Evolutionary conservation across 1,140 invertebrate genomes (phyloP), one percentile per base, ranked within the genome.

Genomic region (Ridgeia piscesae): DNA sequence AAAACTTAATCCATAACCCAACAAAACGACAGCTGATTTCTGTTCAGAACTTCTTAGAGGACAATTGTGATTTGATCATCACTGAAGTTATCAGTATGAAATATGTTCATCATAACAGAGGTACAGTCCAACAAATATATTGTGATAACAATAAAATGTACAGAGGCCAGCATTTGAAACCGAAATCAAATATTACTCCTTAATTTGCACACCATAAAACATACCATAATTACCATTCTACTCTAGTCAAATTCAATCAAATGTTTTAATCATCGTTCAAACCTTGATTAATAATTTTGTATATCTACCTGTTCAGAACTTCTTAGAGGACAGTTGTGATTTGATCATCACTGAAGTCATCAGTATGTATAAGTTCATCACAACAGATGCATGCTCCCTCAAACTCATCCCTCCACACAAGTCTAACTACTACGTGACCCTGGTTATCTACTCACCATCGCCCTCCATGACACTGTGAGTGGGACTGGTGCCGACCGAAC

Each of bases 361-460:
- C 58, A 77, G 58, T 77, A 77, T 21, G 2, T 31, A 77, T 21
- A 92, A 88, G 58, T 31, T 92, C 31, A 92, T 88, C 33, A 91
- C 58, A 35, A 35, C 42, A 91, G 33, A 35, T 48, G 4, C 31
- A 34, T 58, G 31, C 34, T 17, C 91, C 42, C 17, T 35, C 42
- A 91, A 34, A 42, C 91, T 34, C 21, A 50, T 42, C 27, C 58
- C 2, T 77, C 17, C 17, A 27, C 42, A 42, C 42, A 31, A 31
- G 58, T 4, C 58, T 33, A 8, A 90, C 17, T 90, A 42, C n/a
- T n/a, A n/a, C n/a, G n/a, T n/a, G n/a, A n/a, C n/a, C n/a, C n/a
- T n/a, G n/a, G n/a, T n/a, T n/a, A n/a, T n/a, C n/a, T 27, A 91
- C 91, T 42, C 91, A 91, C 91, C 91, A 91, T 91, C 91, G 33